Conservation (phyloP, 2,888 invertebrate genomes). For the Drosophila differens region DNA sequence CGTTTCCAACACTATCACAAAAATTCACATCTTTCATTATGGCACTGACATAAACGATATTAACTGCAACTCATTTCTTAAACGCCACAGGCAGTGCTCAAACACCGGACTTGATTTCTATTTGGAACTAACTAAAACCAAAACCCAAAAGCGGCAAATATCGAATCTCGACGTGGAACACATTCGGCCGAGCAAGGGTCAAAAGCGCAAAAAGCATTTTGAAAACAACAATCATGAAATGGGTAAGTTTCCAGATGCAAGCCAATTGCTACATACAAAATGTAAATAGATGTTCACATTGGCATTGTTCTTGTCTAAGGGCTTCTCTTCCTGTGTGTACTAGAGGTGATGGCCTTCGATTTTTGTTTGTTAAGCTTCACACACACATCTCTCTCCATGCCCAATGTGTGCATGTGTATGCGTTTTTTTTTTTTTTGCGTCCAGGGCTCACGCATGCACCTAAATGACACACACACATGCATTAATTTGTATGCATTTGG, state of each 20-base stretch:
- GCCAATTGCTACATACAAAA: background rate
- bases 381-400: constrained; percentile 3
- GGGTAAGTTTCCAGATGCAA: constrained; percentile 56
- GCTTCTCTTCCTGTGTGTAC: constrained; percentile 8
- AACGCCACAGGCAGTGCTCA: constrained; percentile 43
- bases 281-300: background rate
- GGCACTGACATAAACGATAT: constrained; percentile 55
- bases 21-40: constrained; percentile 50
- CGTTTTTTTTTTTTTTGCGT: constrained; percentile 3
- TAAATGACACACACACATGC: background rate
- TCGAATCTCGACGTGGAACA: constrained; percentile 31
- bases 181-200: constrained; percentile 26
- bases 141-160: constrained; percentile 17
- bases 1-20: constrained; percentile 35
- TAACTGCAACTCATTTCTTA: constrained; percentile 39
- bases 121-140: constrained; percentile 8
- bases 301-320: constrained; percentile 9
- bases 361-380: constrained; percentile 25
- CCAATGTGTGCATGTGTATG: constrained; percentile 1
- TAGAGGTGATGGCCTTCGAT: constrained; percentile 38
- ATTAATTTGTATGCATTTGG: background rate
- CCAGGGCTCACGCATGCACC: constrained; percentile 24
- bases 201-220: constrained; percentile 24
- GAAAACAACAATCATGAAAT: constrained; percentile 56
- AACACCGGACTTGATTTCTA: constrained; percentile 25